Evolutionary conservation across 2,113 vertebrate species (phyloP).

Genomic region (Platysteira castanea): DNA sequence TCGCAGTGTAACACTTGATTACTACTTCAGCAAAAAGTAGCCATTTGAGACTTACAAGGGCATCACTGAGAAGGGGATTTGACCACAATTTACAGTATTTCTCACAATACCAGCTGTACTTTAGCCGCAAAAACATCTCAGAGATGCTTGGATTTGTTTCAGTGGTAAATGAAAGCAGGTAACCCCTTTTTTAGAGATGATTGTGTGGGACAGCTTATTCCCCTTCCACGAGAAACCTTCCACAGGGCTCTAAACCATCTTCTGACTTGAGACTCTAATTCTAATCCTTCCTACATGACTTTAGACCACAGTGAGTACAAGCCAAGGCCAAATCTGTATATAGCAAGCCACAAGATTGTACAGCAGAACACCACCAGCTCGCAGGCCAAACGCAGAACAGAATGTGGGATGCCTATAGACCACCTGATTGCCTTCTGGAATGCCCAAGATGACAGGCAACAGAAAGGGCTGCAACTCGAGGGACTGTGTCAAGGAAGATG

Average conservation of each 20-base stretch:
- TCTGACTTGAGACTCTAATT: not conserved
- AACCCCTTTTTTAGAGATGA: constrained; percentile 1
- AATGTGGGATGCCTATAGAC: constrained; percentile 14
- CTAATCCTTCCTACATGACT: constrained; percentile 35
- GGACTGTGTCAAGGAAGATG: not conserved
- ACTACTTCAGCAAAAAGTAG: not conserved
- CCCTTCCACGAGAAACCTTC: not conserved
- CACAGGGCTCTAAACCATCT: not conserved
- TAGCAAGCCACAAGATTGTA: constrained; percentile 47
- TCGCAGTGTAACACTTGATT: not conserved
- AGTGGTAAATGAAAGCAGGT: constrained; percentile 24
- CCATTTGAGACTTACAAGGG: not conserved
- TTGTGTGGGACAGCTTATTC: not conserved
- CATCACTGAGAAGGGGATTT: not conserved
- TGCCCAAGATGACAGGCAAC: not conserved
- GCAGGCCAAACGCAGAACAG: not conserved
- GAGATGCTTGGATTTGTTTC: not conserved
- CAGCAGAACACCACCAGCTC: not conserved
- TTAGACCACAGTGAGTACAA: constrained; percentile 31
- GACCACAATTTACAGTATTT: not conserved
- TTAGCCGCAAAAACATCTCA: constrained; percentile 24
- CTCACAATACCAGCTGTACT: not conserved
- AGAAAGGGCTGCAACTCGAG: not conserved
- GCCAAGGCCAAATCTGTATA: constrained; percentile 50
- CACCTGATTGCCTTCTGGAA: constrained; percentile 29